Percentiles rank a stretch among this genome's conserved stretches.
Evolutionary conservation across 2,113 vertebrate genomes (phyloP).

Genomic region (Potamarius usumacintae): DNA sequence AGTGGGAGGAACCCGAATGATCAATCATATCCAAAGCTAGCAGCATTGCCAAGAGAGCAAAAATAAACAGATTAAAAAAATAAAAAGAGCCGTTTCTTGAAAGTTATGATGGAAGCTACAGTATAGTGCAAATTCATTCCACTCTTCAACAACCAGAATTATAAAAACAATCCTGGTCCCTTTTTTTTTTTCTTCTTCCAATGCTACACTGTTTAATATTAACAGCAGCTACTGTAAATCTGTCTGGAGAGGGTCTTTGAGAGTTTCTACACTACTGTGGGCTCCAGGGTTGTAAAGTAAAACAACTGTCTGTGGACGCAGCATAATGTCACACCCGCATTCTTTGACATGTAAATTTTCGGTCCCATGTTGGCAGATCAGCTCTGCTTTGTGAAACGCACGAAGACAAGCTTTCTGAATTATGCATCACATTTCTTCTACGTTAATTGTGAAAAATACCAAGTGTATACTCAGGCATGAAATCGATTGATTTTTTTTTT

Average conservation of each 20-base stretch:
- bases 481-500: conserved; percentile 42
- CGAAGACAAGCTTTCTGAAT: conserved; percentile 43
- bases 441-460: conserved; percentile 43
- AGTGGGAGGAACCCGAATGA: not conserved
- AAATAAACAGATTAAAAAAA: not conserved
- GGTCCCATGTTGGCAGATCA: conserved; percentile 41
- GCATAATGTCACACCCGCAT: conserved; percentile 42
- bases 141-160: not conserved
- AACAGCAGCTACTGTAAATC: not conserved
- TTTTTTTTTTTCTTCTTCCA: too few relatives aligned
- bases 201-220: not conserved
- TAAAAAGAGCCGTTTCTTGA: not conserved
- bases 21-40: not conserved
- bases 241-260: conserved; percentile 15
- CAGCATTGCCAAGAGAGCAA: not conserved
- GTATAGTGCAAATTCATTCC: not conserved
- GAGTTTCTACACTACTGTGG: conserved; percentile 10
- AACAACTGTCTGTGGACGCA: conserved; percentile 42
- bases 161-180: not conserved
- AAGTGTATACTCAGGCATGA: conserved; percentile 35
- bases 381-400: conserved; percentile 16
- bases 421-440: conserved; percentile 32
- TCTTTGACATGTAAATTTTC: conserved; percentile 60
- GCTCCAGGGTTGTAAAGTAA: conserved; percentile 20
- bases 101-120: not conserved